Percentiles rank a stretch among this genome's conserved stretches.
These are phyloP conservation scores for Alitta virens DNA, from an alignment of 2,888 invertebrate genomes.

Conservation along the genomic window DNA sequence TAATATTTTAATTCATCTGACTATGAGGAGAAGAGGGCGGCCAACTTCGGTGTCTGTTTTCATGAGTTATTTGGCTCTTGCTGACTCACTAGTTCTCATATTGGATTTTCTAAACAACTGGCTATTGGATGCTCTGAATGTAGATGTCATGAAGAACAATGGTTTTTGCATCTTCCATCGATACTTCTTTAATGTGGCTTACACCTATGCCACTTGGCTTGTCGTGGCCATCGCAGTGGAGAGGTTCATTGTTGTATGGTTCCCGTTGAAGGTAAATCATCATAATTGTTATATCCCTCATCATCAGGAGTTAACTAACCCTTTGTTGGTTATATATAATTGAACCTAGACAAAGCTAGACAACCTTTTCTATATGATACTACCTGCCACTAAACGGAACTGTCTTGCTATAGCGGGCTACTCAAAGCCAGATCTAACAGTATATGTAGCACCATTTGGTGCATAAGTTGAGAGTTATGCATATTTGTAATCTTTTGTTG, in stretches of 20 bases:
- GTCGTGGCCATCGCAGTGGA: constrained; percentile 9
- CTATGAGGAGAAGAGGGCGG: constrained; percentile 4
- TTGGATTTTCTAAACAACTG: constrained; percentile 23
- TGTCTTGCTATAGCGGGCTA: too few species aligned
- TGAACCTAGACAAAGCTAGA: too few species aligned
- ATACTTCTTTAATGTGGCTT: constrained; percentile 16
- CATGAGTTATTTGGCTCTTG: constrained; percentile 13
- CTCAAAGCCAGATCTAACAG: too few species aligned
- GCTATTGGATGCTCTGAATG: neutral
- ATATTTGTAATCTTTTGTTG: too few species aligned
- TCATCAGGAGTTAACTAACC: too few species aligned
- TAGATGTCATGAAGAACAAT: constrained; percentile 1
- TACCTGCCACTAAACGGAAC: too few species aligned
- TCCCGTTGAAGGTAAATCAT: neutral
- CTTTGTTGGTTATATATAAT: too few species aligned
- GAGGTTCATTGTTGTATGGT: constrained; percentile 9
- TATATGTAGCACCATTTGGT: too few species aligned
- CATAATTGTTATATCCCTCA: too few species aligned
- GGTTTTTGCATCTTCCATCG: constrained; percentile 14
- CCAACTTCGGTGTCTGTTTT: constrained; percentile 8
- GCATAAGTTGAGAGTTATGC: too few species aligned
- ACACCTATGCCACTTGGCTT: constrained; percentile 15
- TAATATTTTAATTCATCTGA: too few species aligned
- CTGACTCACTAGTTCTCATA: constrained; percentile 14
- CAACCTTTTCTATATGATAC: too few species aligned